Conservation (phyloP, 2,113 vertebrate species). For the Bubo scandiacus region DNA sequence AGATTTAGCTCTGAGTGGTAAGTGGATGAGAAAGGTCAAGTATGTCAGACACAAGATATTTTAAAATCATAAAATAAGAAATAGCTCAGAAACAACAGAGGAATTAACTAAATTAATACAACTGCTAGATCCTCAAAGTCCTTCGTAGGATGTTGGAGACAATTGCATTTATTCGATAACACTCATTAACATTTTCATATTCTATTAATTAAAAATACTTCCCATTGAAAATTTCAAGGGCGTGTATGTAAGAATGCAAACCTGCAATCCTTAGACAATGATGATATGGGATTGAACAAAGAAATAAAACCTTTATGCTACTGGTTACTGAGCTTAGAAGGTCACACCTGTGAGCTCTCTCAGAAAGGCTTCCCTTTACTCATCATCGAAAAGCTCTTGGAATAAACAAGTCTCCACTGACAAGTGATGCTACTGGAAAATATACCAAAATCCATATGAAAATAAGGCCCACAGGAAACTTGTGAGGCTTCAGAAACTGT, state of each 20-base stretch:
- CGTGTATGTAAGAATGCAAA: neutral
- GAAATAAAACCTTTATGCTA: neutral
- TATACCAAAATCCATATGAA: neutral
- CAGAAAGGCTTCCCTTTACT: neutral
- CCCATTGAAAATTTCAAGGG: neutral
- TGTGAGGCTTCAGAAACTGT: neutral
- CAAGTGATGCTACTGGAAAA: neutral
- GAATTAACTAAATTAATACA: neutral
- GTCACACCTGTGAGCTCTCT: neutral
- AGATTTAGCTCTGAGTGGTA: neutral
- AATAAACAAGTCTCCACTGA: neutral
- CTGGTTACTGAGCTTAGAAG: neutral
- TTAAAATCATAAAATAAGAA: neutral
- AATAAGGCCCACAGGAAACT: neutral
- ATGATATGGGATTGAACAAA: neutral
- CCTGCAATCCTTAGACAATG: neutral
- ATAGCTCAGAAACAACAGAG: neutral
- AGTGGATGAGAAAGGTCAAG: slow-evolving; percentile 36
- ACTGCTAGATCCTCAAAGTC: neutral
- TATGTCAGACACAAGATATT: neutral
- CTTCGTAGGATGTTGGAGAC: neutral
- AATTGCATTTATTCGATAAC: neutral
- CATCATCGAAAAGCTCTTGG: neutral
- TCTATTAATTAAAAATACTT: neutral
- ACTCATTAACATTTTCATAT: neutral